Evolutionary conservation across 2,888 invertebrate species (phyloP), one percentile per base, ranked within the genome.

Genomic region (Aspidiotus rigidus): DNA sequence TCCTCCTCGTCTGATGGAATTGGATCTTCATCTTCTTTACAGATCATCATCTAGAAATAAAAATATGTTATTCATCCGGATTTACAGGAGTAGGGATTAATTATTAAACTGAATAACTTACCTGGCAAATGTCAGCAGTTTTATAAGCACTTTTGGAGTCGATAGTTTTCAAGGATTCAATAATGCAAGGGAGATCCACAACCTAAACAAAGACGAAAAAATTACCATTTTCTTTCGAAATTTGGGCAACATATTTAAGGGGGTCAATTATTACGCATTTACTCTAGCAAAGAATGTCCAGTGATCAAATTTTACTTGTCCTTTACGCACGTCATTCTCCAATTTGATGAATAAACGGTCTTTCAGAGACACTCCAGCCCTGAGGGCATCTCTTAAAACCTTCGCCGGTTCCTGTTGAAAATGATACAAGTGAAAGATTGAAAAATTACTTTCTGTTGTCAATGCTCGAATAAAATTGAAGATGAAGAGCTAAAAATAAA

Each of bases 81-180:
- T 44, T 63, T 11, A 41, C 1, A 7, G 10, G 7, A 44, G 9
- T 17, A 44, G 17, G 28, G 49, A 13, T 49, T 13, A 49, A 49
- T 3, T 49, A 49, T 49, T 6, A 49, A 49, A n/a, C 49, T 3
- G 49, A 49, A 49, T 11, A 49, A 2, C 73, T 74, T 76, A 86
- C 84, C 83, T 97, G 98, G 75, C 92, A 92, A 72, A 99, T 86
- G 78, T 99, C 98, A 0, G 96, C 94, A 1, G 96, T 93, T 81
- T 99, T 99, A 77, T 98, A 99, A 75, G 98, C 93, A 75, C 91
- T 95, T 79, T 96, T 98, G 72, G 85, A 87, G 77, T 99, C 99
- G 69, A 97, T 91, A 0, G 96, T 96, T 81, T 99, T 99, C 69
- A 92, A 80, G 0, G 94, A 90, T 80, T 99, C 97, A 15, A 94